A percentile compares a stretch with the other conserved stretches of the same genome.
phyloP scores from a whole-genome alignment of 2,113 vertebrate genomes.

The Gadus macrocephalus region DNA sequence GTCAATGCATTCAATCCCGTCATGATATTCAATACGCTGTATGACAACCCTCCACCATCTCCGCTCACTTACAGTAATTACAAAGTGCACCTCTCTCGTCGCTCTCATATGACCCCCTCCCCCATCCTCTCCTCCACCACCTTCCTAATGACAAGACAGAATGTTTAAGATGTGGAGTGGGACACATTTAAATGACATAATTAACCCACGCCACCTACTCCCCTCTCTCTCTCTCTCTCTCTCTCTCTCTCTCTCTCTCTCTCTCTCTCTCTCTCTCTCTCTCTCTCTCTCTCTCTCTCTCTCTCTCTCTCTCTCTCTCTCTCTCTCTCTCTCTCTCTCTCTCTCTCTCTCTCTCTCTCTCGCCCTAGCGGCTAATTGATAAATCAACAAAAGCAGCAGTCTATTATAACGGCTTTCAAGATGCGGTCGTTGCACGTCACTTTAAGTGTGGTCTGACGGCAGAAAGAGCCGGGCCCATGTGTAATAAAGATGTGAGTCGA shows the following conservation, averaged over 20 bases:
- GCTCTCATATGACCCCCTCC: neutral
- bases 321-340: too few species aligned
- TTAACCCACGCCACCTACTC: too few species aligned
- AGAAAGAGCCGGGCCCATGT: too few species aligned
- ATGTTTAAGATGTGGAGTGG: conserved; percentile 30
- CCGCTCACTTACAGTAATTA: conserved; percentile 44
- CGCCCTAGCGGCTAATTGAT: conserved; percentile 51
- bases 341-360: neutral
- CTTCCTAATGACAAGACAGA: conserved; percentile 45
- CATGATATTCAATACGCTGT: conserved; percentile 12
- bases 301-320: too few species aligned
- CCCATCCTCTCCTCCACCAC: conserved; percentile 5
- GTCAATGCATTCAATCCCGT: conserved; percentile 47
- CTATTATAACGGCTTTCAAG: conserved; percentile 60
- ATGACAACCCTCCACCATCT: conserved; percentile 15
- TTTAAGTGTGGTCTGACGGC: too few species aligned
- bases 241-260: too few species aligned
- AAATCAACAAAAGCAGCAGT: conserved; percentile 52
- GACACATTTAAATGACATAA: conserved; percentile 30
- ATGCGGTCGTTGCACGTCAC: too few species aligned
- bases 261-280: too few species aligned
- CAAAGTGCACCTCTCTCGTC: conserved; percentile 5
- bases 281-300: too few species aligned
- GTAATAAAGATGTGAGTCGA: too few species aligned
- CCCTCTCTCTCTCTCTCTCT: too few species aligned